These are phyloP conservation scores for Phyto melanocephala DNA, from an alignment of 2,888 invertebrate species.

Conservation along the genomic window DNA sequence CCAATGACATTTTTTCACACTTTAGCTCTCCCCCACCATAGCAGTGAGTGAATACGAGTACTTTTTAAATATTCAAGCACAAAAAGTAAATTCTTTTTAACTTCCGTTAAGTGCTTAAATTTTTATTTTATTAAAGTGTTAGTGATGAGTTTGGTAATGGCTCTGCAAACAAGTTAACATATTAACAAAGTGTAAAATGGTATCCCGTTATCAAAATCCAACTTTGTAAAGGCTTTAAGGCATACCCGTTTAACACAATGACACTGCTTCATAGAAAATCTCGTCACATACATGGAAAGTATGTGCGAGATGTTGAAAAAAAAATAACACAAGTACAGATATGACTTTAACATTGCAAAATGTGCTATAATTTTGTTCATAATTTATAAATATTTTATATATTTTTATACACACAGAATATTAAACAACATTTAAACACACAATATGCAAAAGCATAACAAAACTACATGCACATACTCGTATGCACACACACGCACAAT, in stretches of 20 bases:
- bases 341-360: neutral
- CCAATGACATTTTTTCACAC: conserved; percentile 9
- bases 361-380: neutral
- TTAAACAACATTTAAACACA: conserved; percentile 37
- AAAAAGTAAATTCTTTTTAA: neutral
- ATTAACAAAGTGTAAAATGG: conserved; percentile 46
- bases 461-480: neutral
- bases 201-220: conserved; percentile 44
- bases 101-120: conserved; percentile 26
- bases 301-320: neutral
- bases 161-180: conserved; percentile 53
- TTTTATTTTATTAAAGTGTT: conserved; percentile 31
- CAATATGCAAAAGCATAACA: neutral
- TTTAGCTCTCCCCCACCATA: neutral
- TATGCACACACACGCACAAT: neutral
- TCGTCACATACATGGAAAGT: conserved; percentile 2
- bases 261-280: neutral
- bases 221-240: conserved; percentile 21
- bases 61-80: neutral
- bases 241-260: conserved; percentile 21
- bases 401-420: conserved; percentile 20
- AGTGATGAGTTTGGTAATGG: conserved; percentile 54
- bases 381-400: neutral
- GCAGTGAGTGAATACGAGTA: neutral
- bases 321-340: too few species aligned